Percentiles rank a stretch among this genome's conserved stretches.
Evolutionary conservation across 2,797 vertebrate species (phyloP).

Genomic region (Notolabrus celidotus): DNA sequence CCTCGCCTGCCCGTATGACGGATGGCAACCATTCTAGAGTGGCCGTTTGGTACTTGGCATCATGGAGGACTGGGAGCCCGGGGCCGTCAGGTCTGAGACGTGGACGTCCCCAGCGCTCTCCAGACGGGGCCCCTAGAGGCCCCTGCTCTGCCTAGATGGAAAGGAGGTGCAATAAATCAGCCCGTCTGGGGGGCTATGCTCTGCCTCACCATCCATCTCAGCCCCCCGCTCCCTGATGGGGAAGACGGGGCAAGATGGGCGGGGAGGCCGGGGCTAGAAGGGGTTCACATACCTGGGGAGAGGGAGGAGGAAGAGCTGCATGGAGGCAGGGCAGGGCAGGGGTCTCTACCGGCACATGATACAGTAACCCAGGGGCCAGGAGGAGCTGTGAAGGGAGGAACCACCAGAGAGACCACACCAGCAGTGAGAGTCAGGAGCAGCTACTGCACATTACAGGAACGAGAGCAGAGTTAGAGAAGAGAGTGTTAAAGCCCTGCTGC

Average conservation of each 20-base stretch:
- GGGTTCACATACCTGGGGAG: slow-evolving; percentile 65
- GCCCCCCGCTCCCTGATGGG: slow-evolving; percentile 70
- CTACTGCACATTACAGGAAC: neutral
- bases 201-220: slow-evolving; percentile 80
- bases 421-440: slow-evolving; percentile 13
- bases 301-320: slow-evolving; percentile 31
- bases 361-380: slow-evolving; percentile 59
- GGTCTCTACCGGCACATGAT: slow-evolving; percentile 57
- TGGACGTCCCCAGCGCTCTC: slow-evolving; percentile 86
- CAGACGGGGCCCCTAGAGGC: slow-evolving; percentile 86
- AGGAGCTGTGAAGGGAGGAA: slow-evolving; percentile 44
- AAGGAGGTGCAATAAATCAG: slow-evolving; percentile 94
- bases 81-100: slow-evolving; percentile 87
- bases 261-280: slow-evolving; percentile 53
- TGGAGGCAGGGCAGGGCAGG: slow-evolving; percentile 42
- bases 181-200: slow-evolving; percentile 85
- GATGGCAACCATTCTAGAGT: slow-evolving; percentile 89
- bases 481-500: too few species aligned
- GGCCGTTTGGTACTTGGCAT: slow-evolving; percentile 91
- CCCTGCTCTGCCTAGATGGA: slow-evolving; percentile 84
- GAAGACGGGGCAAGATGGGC: slow-evolving; percentile 52
- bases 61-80: slow-evolving; percentile 83
- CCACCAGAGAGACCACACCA: slow-evolving; percentile 61
- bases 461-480: neutral
- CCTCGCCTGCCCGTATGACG: slow-evolving; percentile 89